Percentiles rank a stretch among this genome's conserved stretches.
These are phyloP conservation scores for Spinus olivaceus DNA, from an alignment of 2,797 vertebrate genomes.

Conservation along the genomic window DNA sequence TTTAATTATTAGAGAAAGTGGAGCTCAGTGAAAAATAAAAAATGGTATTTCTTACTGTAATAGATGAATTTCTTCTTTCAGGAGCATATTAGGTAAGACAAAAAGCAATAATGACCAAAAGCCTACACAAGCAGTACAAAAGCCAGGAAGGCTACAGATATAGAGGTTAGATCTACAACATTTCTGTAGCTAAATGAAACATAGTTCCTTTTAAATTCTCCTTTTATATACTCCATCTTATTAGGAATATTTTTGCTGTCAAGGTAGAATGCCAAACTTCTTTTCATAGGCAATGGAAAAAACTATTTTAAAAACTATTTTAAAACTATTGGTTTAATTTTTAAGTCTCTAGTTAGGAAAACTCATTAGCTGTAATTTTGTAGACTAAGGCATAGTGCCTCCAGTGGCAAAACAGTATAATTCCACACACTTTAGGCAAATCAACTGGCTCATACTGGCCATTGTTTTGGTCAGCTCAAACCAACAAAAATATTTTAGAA, in stretches of 20 bases:
- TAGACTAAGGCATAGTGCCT: not conserved
- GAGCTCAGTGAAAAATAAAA: constrained; percentile 27
- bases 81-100: not conserved
- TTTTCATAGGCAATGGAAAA: not conserved
- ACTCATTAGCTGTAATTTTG: not conserved
- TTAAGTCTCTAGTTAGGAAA: not conserved
- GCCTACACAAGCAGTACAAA: not conserved
- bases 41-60: not conserved
- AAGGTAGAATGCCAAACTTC: not conserved
- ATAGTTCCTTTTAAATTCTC: not conserved
- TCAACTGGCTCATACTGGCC: not conserved
- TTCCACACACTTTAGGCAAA: not conserved
- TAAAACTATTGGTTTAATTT: not conserved
- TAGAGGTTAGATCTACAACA: not conserved
- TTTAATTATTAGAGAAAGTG: not conserved
- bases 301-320: fast-evolving
- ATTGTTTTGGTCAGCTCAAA: not conserved
- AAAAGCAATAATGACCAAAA: not conserved
- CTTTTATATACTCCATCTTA: not conserved
- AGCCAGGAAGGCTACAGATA: not conserved
- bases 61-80: not conserved
- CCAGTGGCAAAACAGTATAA: not conserved
- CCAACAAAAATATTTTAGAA: not conserved
- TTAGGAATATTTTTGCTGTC: not conserved
- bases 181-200: not conserved